These are phyloP conservation scores for Idris sp. DNA, from an alignment of 1,140 invertebrate genomes.

Conservation along the genomic window DNA sequence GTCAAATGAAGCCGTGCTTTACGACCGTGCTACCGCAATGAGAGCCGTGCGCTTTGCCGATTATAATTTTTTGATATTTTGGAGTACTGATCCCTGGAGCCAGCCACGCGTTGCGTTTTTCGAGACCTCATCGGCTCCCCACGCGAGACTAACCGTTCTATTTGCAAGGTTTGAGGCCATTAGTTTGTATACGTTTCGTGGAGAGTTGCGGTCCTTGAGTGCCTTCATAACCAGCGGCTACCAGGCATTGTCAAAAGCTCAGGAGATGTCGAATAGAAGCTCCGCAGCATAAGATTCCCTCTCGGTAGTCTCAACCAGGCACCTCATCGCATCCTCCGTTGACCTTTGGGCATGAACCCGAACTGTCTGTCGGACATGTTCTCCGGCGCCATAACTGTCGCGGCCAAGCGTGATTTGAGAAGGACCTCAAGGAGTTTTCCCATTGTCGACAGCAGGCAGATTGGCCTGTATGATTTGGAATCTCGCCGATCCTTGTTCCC, in stretches of 20 bases:
- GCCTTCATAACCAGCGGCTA: conserved; percentile 69
- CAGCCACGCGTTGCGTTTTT: conserved; percentile 50
- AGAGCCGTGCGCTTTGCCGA: too few relatives aligned
- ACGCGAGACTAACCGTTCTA: not conserved
- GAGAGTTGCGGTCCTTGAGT: conserved; percentile 39
- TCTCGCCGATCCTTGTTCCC: conserved; percentile 38
- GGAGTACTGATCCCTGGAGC: conserved; percentile 65
- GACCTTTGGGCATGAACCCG: conserved; percentile 15
- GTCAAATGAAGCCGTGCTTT: too few relatives aligned
- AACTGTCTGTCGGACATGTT: conserved; percentile 14
- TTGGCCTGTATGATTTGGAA: conserved; percentile 64
- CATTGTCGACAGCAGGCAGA: conserved; percentile 59
- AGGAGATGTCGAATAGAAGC: conserved; percentile 71
- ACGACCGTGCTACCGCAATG: too few relatives aligned
- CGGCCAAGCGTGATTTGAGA: conserved; percentile 38
- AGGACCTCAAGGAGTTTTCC: conserved; percentile 66
- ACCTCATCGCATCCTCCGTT: conserved; percentile 5
- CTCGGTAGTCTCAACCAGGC: conserved; percentile 4
- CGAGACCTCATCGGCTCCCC: conserved; percentile 15
- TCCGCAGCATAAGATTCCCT: conserved; percentile 56
- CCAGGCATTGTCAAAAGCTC: conserved; percentile 71
- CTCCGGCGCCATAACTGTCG: not conserved
- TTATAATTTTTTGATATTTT: too few relatives aligned
- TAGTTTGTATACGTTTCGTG: conserved; percentile 1
- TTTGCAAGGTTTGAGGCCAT: conserved; percentile 14